Base-by-base conservation (phyloP, 2,888 invertebrate genomes). In the Marronus borbonicus region DNA sequence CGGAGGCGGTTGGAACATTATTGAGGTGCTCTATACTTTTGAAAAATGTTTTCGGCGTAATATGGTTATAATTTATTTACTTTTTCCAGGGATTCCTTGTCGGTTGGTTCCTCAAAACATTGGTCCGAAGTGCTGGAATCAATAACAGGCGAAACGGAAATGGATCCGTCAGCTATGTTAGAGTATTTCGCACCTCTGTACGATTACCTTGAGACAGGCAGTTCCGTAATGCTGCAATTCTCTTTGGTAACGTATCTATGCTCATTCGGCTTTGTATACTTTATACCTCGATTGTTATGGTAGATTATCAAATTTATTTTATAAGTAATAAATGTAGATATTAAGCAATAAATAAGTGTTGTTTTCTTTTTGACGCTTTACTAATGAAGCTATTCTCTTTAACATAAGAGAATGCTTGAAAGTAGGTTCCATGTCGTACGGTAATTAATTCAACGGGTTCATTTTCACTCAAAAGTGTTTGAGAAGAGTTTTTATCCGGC, bases 1-100 rank as follows among this genome's bases (percentile, higher is more conserved):
- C 91, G 28, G 90, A 89, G 85, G 91, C 91, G 87, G 95, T 94
- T 58, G 95, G 95, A 85, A 90, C 91, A 86, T 84, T 89, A 49
- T 87, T 93, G 70, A 91, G 91, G 92, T 92, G 82, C 17, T 39
- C 31, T 52, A 17, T 14, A 14, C 44, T 65, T 17, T 17, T 31
- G 28, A 31, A 69, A 14, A 3, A 17, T n/a, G 4, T 28, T 20
- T 58, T 44, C 7, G 44, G 3, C 5, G 12, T 36, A 55, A 20
- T 52, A 10, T 4, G 3, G 39, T n/a, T 31, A n/a, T 17, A 55
- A 55, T 36, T 36, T 8, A 0, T 72, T n/a, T 68, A 60, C 31
- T 82, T 68, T 85, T 89, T 84, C 58, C 85, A 91, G 92, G 86
- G 84, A 88, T 75, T 89, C 90, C 87, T 83, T 90, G 68, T 84